These are phyloP conservation scores for Echiichthys vipera DNA, from an alignment of 2,797 vertebrate species.

Conservation along the genomic window DNA sequence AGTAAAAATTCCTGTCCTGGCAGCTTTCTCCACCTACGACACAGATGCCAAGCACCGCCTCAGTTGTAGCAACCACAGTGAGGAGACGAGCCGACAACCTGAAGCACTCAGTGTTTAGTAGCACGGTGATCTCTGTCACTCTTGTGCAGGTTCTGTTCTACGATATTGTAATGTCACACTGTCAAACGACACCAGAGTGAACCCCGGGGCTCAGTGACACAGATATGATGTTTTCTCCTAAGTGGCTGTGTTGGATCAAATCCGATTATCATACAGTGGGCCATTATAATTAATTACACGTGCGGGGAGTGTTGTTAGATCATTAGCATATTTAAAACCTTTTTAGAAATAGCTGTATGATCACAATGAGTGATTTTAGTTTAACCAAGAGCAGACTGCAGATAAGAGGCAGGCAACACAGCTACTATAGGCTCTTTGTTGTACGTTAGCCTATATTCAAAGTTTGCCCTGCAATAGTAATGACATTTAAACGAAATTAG, in stretches of 20 bases:
- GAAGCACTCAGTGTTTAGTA: conserved; percentile 1
- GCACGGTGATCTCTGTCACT: not conserved
- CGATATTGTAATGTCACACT: conserved; percentile 66
- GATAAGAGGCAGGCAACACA: too few species aligned
- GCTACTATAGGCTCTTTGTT: too few species aligned
- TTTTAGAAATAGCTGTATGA: too few species aligned
- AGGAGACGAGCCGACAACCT: conserved; percentile 19
- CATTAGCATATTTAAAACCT: too few species aligned
- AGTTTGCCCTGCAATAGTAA: too few species aligned
- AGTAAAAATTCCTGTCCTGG: conserved; percentile 36
- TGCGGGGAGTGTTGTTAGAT: not conserved
- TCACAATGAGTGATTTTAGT: too few species aligned
- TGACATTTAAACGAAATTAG: too few species aligned
- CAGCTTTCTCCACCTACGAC: conserved; percentile 52
- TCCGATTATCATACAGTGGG: conserved; percentile 15
- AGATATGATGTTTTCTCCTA: not conserved
- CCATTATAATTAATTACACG: not conserved
- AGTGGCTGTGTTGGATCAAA: not conserved
- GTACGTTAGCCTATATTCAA: too few species aligned
- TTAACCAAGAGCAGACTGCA: too few species aligned
- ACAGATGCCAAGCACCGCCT: conserved; percentile 49
- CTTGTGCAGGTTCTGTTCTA: not conserved
- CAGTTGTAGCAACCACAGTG: conserved; percentile 59
- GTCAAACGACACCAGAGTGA: conserved; percentile 66
- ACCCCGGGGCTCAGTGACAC: conserved; percentile 9